Conservation (phyloP, 64 coral and sea anemone genomes). For the Montipora foliosa region DNA sequence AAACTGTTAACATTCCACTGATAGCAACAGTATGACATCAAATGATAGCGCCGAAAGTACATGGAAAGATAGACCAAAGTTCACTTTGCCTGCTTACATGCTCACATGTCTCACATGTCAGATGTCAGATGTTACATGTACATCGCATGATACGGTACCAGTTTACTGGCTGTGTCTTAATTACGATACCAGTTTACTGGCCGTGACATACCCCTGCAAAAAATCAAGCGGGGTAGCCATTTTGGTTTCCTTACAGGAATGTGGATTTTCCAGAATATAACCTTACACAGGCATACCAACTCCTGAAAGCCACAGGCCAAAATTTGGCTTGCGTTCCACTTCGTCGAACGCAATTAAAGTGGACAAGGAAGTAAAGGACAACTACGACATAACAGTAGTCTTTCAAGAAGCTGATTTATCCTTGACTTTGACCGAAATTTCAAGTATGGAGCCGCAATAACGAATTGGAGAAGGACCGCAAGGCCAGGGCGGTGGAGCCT, state of each 20-base stretch:
- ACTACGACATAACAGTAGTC: too few species aligned
- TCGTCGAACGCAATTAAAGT: conserved; percentile 5
- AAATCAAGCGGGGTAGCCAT: conserved; percentile 24
- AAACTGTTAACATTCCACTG: too few species aligned
- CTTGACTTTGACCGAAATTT: too few species aligned
- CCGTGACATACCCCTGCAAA: conserved; percentile 35
- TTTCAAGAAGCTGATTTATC: too few species aligned
- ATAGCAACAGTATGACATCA: not conserved
- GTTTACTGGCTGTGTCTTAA: not conserved
- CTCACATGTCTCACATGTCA: not conserved
- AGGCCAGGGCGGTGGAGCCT: too few species aligned
- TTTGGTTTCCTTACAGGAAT: conserved; percentile 25
- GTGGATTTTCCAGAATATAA: conserved; percentile 41
- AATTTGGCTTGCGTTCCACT: conserved; percentile 39
- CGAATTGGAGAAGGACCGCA: too few species aligned
- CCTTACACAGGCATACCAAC: conserved; percentile 28
- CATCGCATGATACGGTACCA: not conserved
- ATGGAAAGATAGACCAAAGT: not conserved
- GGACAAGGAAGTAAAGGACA: too few species aligned
- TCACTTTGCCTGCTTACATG: not conserved
- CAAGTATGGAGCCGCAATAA: too few species aligned
- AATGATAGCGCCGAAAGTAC: not conserved
- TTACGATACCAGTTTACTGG: too few species aligned
- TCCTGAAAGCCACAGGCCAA: conserved; percentile 35
- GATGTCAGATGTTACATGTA: not conserved